A percentile compares a stretch with the other conserved stretches of the same genome.
These are phyloP conservation scores for Nycteola revayana DNA, from an alignment of 2,888 invertebrate species.

Conservation along the genomic window DNA sequence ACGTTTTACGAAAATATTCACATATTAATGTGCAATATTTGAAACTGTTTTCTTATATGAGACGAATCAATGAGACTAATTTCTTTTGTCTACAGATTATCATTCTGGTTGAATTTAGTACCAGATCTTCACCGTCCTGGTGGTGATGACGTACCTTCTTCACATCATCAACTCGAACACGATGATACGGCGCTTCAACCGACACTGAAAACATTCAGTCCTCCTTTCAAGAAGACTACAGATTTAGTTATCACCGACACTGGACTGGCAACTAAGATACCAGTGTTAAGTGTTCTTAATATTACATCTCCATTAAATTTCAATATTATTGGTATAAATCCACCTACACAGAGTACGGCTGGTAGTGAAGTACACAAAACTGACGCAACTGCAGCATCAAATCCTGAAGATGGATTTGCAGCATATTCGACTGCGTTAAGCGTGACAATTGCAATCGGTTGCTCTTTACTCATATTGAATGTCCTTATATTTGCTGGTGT, in stretches of 20 bases:
- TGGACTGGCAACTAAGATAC: constrained; percentile 64
- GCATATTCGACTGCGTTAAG: constrained; percentile 95
- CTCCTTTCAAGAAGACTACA: constrained; percentile 80
- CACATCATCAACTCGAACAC: constrained; percentile 92
- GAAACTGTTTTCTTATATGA: too few relatives aligned
- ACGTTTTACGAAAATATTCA: too few relatives aligned
- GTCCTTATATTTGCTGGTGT: constrained; percentile 97
- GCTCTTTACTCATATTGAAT: constrained; percentile 94
- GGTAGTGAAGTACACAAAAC: constrained; percentile 57
- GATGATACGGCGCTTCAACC: constrained; percentile 84
- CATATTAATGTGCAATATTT: too few relatives aligned
- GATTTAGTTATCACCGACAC: constrained; percentile 70
- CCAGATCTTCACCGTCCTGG: constrained; percentile 95
- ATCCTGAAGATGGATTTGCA: constrained; percentile 94
- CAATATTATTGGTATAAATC: constrained; percentile 63
- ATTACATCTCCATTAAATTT: constrained; percentile 70
- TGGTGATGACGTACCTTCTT: constrained; percentile 91
- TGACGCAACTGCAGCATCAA: constrained; percentile 75
- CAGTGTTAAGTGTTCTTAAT: constrained; percentile 62
- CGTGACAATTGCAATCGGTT: constrained; percentile 97
- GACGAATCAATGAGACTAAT: too few relatives aligned
- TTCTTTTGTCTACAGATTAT: constrained; percentile 81
- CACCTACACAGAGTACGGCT: constrained; percentile 57
- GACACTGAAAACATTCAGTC: constrained; percentile 80
- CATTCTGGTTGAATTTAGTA: constrained; percentile 97